phyloP scores from a whole-genome alignment of 1,140 invertebrate species.

The Manduca sexta region DNA sequence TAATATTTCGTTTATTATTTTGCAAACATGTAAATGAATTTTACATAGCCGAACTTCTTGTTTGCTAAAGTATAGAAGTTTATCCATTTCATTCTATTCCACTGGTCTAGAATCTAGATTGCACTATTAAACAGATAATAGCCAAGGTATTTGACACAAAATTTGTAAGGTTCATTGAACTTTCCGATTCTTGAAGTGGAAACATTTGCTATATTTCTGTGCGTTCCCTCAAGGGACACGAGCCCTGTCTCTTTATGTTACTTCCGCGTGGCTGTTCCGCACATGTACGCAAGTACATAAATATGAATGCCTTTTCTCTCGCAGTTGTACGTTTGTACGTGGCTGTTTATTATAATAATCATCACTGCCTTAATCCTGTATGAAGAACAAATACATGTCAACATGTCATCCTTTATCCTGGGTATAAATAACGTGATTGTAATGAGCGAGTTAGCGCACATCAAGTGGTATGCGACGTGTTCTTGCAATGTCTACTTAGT shows the following conservation, averaged over 20 bases:
- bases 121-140: not conserved
- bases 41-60: no score
- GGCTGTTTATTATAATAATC: not conserved
- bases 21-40: no score
- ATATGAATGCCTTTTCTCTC: not conserved
- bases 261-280: conserved; percentile 29
- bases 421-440: conserved; percentile 11
- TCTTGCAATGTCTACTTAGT: conserved; percentile 25
- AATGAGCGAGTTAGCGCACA: conserved; percentile 7
- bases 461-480: conserved; percentile 18
- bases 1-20: no score
- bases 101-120: not conserved
- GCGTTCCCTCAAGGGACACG: conserved; percentile 46
- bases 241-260: conserved; percentile 46
- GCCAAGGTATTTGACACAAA: conserved; percentile 40
- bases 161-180: conserved; percentile 61
- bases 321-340: not conserved
- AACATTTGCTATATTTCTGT: conserved; percentile 64
- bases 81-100: no score
- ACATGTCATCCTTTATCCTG: not conserved
- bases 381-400: not conserved
- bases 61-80: no score
- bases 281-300: not conserved
- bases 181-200: conserved; percentile 48
- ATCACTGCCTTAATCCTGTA: not conserved